Conservation (phyloP, 2,113 vertebrate species). For the Erythrocercus mccallii region DNA sequence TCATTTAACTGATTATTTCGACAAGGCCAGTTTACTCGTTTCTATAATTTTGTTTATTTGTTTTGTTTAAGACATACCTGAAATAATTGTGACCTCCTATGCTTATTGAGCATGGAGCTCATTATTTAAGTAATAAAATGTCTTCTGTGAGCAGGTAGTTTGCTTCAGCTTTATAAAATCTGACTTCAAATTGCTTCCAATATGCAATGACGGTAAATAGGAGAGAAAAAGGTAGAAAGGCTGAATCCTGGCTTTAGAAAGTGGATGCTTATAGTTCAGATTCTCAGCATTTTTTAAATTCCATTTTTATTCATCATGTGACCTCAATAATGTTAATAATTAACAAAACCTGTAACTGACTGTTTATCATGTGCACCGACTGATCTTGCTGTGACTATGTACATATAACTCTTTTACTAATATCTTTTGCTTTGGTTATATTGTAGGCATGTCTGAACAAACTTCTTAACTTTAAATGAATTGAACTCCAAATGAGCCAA, state of each 20-base stretch:
- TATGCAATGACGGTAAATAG: background rate
- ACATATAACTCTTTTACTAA: background rate
- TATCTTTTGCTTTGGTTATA: background rate
- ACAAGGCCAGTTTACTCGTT: fast-evolving
- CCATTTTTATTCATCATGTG: background rate
- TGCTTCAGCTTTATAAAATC: background rate
- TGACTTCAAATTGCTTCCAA: background rate
- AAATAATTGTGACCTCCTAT: background rate
- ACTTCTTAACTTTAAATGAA: background rate
- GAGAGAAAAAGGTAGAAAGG: background rate
- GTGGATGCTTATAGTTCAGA: background rate
- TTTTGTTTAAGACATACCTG: background rate
- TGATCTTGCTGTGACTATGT: background rate
- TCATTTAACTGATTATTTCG: background rate
- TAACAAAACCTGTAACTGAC: background rate
- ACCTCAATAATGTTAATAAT: background rate
- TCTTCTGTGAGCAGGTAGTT: background rate
- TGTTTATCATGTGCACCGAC: background rate
- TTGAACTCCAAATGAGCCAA: background rate
- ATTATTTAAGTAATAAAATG: background rate
- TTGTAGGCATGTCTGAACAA: background rate
- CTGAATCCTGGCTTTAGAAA: background rate
- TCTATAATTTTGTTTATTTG: background rate
- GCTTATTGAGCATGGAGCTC: background rate
- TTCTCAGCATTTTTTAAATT: background rate